A percentile compares a stretch with the other conserved stretches of the same genome.
These are phyloP conservation scores for Pyrrhia umbra DNA, from an alignment of 2,888 invertebrate genomes.

Conservation along the genomic window DNA sequence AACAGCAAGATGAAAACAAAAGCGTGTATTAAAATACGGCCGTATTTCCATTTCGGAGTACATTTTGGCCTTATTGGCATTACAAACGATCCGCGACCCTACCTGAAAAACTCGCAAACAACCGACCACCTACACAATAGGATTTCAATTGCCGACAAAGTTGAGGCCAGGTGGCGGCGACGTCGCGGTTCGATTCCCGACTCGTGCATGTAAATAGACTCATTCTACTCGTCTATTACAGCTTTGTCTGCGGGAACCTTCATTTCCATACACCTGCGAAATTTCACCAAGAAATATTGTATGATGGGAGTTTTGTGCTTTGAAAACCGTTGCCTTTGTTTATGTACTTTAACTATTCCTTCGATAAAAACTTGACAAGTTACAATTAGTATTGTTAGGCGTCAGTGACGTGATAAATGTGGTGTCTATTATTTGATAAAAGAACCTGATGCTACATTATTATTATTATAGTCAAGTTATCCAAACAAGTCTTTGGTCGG, in stretches of 20 bases:
- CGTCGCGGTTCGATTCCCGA: slow-evolving; percentile 63
- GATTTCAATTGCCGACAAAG: slow-evolving; percentile 60
- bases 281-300: slow-evolving; percentile 40
- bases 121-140: slow-evolving; percentile 56
- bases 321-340: slow-evolving; percentile 11
- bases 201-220: slow-evolving; percentile 64
- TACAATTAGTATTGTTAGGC: neutral
- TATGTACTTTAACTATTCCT: neutral
- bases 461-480: neutral
- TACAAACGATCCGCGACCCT: slow-evolving; percentile 46
- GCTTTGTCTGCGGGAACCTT: slow-evolving; percentile 27
- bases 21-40: slow-evolving; percentile 32
- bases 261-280: slow-evolving; percentile 57
- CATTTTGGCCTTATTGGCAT: slow-evolving; percentile 50
- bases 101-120: slow-evolving; percentile 51
- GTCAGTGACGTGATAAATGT: slow-evolving; percentile 2
- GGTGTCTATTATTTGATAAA: slow-evolving; percentile 19
- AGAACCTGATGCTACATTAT: neutral
- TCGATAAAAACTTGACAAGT: neutral
- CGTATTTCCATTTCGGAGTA: slow-evolving; percentile 38
- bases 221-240: slow-evolving; percentile 47
- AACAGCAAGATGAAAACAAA: slow-evolving; percentile 52
- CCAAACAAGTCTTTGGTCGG: slow-evolving; percentile 2
- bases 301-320: slow-evolving; percentile 9
- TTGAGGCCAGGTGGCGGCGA: slow-evolving; percentile 60